Evolutionary conservation across 2,797 vertebrate species (phyloP).

Genomic region (Pseudotriccus pelzelni): DNA sequence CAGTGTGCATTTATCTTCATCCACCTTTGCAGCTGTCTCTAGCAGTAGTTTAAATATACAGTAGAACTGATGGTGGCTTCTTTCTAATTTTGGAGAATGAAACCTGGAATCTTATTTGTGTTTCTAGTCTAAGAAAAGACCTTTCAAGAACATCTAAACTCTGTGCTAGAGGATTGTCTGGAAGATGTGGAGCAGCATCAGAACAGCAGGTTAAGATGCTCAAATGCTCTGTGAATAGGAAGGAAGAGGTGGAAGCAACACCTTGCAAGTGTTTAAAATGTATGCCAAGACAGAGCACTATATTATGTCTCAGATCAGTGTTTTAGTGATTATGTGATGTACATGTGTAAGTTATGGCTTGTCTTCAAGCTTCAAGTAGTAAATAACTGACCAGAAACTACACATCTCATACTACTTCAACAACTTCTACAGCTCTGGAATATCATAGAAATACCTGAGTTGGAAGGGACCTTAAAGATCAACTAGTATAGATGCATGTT

Average conservation of each 20-base stretch:
- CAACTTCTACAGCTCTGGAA: not conserved
- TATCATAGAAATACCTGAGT: not conserved
- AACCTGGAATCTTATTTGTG: not conserved
- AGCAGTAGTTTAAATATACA: not conserved
- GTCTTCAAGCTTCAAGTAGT: not conserved
- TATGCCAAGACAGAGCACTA: not conserved
- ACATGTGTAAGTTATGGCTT: not conserved
- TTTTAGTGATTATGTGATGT: not conserved
- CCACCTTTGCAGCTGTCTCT: not conserved
- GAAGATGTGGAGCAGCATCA: not conserved
- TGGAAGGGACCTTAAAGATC: not conserved
- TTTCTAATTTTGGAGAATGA: not conserved
- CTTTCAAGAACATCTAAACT: not conserved
- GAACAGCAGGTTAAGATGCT: not conserved
- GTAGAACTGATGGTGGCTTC: not conserved
- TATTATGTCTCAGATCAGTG: not conserved
- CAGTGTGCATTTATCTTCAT: not conserved
- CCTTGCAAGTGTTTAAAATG: not conserved
- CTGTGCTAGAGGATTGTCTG: not conserved
- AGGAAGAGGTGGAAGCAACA: not conserved
- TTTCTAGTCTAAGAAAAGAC: not conserved
- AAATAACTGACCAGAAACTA: not conserved
- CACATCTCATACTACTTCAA: not conserved
- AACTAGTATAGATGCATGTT: not conserved
- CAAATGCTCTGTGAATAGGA: not conserved